Evolutionary conservation across 2,888 invertebrate genomes (phyloP), one percentile per base, ranked within the genome.

Genomic region (Oscheius sp.): DNA sequence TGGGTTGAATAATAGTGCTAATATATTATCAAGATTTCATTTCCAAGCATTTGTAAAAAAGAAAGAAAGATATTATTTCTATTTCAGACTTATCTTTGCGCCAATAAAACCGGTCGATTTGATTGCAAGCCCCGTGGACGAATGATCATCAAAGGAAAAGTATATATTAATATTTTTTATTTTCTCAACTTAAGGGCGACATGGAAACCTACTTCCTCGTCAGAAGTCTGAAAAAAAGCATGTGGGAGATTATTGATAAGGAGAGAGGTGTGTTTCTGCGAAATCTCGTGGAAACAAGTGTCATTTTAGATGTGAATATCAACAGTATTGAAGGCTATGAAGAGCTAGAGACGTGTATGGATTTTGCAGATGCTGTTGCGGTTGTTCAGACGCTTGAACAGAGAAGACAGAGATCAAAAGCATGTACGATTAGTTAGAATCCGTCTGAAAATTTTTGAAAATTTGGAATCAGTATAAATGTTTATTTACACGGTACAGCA

Each of bases 241-340:
- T 83, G 45, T 83, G 83, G 83, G 83, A 83, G 62, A 82, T 83
- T n/a, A 70, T 80, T 17, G 74, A 74, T 32, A 68, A 75, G 9
- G 70, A 76, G 2, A 62, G 82, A 65, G 80, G 81, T 79, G 14
- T n/a, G n/a, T n/a, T n/a, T n/a, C n/a, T n/a, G n/a, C 14, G 24
- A 4, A 12, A n/a, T 45, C 20, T 20, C 14, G 17, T 14, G 17
- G 8, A 9, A 12, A 45, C 6, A 17, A 49, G 24, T 33, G 24
- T 14, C 28, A 1, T 64, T 76, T 68, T 54, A 82, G 83, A 83
- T 63, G 75, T 78, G 3, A 80, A 79, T 47, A 59, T 80, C 3
- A 73, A 83, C 68, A 79, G 78, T 41, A 83, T 83, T 28, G 83
- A 83, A 64, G 83, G 83, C 24, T 83, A 80, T 36, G 75, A 81